Percentiles rank a stretch among this genome's conserved stretches.
Evolutionary conservation across 2,113 vertebrate genomes (phyloP).

Genomic region (Dicrurus megarhynchus): DNA sequence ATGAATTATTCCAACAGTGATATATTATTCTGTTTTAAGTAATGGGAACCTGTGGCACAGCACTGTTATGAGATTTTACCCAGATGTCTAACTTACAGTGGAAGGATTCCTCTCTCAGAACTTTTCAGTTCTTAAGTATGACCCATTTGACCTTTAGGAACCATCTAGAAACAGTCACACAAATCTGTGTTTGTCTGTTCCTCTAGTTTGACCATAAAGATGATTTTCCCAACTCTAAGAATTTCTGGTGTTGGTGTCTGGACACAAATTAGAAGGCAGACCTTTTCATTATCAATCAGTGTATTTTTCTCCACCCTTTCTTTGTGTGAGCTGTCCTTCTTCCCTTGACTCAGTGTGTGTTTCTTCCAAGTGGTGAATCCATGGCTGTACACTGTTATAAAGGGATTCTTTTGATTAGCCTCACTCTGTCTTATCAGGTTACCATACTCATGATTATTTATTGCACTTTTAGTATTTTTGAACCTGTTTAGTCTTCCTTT

Average conservation of each 20-base stretch:
- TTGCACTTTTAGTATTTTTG: not conserved
- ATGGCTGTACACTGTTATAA: not conserved
- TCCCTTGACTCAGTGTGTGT: not conserved
- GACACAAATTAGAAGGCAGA: not conserved
- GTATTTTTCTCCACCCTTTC: not conserved
- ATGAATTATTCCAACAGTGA: not conserved
- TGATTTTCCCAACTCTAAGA: not conserved
- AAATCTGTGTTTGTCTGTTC: not conserved
- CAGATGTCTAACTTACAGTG: not conserved
- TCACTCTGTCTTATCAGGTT: not conserved
- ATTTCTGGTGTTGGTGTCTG: not conserved
- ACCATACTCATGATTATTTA: not conserved
- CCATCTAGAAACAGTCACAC: not conserved
- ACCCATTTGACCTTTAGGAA: not conserved
- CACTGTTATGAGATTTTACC: not conserved
- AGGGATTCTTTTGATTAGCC: not conserved
- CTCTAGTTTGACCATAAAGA: not conserved
- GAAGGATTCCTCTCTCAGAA: not conserved
- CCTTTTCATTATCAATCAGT: not conserved
- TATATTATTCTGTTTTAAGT: not conserved
- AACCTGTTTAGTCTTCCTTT: not conserved
- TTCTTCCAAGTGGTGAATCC: not conserved
- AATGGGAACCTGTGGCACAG: not conserved
- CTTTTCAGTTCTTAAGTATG: not conserved
- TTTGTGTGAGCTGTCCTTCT: not conserved